Evolutionary conservation across 2,797 vertebrate genomes (phyloP).

Genomic region (Malacoctenus gilli): DNA sequence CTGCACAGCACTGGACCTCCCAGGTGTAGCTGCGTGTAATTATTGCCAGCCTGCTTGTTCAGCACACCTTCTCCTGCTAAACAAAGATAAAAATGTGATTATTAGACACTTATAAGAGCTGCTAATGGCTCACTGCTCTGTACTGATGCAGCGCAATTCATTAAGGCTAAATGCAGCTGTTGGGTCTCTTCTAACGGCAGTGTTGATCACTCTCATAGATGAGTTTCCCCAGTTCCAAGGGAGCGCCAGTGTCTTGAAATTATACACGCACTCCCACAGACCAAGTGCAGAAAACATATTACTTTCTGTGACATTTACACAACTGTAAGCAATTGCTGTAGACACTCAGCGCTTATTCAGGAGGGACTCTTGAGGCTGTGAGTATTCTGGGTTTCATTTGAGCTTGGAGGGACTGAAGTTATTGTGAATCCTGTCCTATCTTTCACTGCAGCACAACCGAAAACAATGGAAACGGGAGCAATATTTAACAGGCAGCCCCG

Average conservation of each 20-base stretch:
- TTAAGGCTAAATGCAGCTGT: conserved; percentile 5
- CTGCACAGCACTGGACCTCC: conserved; percentile 8
- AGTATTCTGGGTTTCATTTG: neutral
- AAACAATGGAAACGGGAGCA: conserved; percentile 1
- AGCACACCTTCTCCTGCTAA: conserved; percentile 24
- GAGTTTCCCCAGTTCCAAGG: conserved; percentile 39
- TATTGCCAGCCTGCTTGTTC: conserved; percentile 36
- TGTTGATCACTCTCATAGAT: conserved; percentile 7
- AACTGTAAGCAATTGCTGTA: neutral
- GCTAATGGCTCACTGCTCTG: conserved; percentile 16
- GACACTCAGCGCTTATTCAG: neutral
- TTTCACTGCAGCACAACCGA: neutral
- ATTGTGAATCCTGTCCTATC: neutral
- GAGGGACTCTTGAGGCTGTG: neutral
- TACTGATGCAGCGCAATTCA: conserved; percentile 10
- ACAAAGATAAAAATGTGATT: conserved; percentile 53
- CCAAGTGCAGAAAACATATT: neutral
- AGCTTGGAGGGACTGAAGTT: neutral
- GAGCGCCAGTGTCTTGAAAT: neutral
- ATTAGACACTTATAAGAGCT: conserved; percentile 39
- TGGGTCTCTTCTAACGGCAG: conserved; percentile 18
- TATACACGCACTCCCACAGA: too few species aligned
- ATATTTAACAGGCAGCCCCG: neutral
- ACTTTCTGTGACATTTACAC: neutral
- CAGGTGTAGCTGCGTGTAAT: conserved; percentile 26